Conservation (phyloP, 2,113 vertebrate genomes). For the Motacilla alba region DNA sequence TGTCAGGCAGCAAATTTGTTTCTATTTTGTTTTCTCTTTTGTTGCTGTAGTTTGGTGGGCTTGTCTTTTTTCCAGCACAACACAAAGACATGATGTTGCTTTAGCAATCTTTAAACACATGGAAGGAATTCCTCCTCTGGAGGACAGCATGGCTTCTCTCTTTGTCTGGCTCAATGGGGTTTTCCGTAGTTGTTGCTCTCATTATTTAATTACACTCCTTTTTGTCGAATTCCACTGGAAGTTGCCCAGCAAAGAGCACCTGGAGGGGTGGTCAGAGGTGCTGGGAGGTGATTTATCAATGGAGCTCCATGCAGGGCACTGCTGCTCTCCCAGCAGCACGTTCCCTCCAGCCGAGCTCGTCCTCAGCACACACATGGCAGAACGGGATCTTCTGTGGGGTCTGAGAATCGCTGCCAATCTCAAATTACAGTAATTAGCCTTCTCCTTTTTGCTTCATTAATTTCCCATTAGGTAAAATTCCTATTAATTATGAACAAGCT, state of each 20-base stretch:
- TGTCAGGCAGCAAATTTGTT: neutral
- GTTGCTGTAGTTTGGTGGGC: neutral
- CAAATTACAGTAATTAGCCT: conserved; percentile 43
- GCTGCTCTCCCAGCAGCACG: rapidly evolving
- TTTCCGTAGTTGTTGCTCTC: neutral
- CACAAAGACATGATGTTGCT: neutral
- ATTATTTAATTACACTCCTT: neutral
- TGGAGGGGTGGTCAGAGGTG: neutral
- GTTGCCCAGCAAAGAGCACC: neutral
- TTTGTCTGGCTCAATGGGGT: neutral
- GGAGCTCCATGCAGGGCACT: neutral
- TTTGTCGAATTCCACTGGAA: neutral
- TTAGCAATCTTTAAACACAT: neutral
- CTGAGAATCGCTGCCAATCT: conserved; percentile 23
- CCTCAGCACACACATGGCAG: neutral
- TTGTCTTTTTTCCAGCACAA: neutral
- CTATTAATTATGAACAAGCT: conserved; percentile 52
- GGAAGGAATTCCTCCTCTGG: neutral
- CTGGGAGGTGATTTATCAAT: neutral
- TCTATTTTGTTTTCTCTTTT: neutral
- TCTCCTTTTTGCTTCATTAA: conserved; percentile 55
- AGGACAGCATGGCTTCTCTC: rapidly evolving
- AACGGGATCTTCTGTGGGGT: neutral
- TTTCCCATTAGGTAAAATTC: conserved; percentile 52
- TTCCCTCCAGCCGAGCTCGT: neutral